Base-by-base conservation (phyloP, 1,140 invertebrate genomes). In the Parapsyche elsis region DNA sequence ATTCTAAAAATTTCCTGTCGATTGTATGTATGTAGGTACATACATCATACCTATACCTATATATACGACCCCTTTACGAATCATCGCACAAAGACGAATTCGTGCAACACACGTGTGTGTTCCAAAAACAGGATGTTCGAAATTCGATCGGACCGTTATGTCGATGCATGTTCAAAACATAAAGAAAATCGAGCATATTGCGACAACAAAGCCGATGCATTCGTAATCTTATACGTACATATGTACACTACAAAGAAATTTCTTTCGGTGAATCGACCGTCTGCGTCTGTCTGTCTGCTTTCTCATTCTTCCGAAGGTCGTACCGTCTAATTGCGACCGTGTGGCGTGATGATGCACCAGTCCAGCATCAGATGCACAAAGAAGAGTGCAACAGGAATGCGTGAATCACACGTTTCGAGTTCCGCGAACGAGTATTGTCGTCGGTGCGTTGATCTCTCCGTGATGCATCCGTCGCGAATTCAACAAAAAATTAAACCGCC, bases 291-390 rank as follows among this genome's bases (percentile, higher is more conserved):
- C 26, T 9, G 70, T 71, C n/a, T 12, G 70, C 70, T 71, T 71
- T 71, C 70, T 71, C 70, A 16, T 71, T 71, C 70, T 21, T 10
- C 5, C n/a, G 70, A 71, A 71, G 70, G 70, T 71, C 70, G 70
- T 4, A 9, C 30, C 70, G 38, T 38, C 38, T 71, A 67, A 71
- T 71, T 30, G 70, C 70, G 26, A 5, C 70, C 12, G 7, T 16
- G 24, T 26, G 61, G 24, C 19, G 61, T 21, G 10, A 26, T 71
- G 23, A 44, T 71, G 70, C 26, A 70, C 24, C 24, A 21, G 64
- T 2, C 10, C 16, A 70, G 16, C 24, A 38, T 38, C 26, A n/a
- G 49, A 53, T 53, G 24, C 70, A 71, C 70, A 71, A 71, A 71
- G 70, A 12, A 45, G n/a, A 71, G 14, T 21, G 70, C 49, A 53